Conservation (phyloP, 2,888 invertebrate species). For the Trisateles emortualis region DNA sequence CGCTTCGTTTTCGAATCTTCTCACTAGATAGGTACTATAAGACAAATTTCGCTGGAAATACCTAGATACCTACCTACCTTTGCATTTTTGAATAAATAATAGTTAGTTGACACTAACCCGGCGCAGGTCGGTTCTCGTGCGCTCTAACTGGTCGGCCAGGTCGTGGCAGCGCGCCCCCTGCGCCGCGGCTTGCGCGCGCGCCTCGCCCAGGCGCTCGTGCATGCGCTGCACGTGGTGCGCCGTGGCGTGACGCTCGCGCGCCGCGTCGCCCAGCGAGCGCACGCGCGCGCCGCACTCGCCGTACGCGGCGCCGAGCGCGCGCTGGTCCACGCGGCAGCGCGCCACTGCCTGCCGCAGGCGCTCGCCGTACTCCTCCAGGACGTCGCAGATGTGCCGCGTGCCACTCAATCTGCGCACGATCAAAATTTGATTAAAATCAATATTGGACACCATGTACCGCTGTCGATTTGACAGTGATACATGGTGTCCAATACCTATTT, state of each 20-base stretch:
- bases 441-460: no score
- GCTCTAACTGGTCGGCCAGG: conserved; percentile 39
- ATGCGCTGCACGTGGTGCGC: conserved; percentile 44
- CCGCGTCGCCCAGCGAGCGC: conserved; percentile 14
- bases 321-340: conserved; percentile 65
- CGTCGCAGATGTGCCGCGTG: conserved; percentile 69
- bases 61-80: no score
- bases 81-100: no score
- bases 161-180: conserved; percentile 34
- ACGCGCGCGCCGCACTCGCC: conserved; percentile 31
- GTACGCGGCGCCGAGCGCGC: conserved; percentile 62
- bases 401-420: conserved; percentile 51
- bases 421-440: no score
- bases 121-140: conserved; percentile 45
- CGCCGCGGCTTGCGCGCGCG: conserved; percentile 37
- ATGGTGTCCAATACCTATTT: no score
- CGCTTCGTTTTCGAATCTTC: no score
- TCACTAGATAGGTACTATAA: no score
- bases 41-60: no score
- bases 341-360: conserved; percentile 63
- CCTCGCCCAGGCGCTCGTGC: conserved; percentile 36
- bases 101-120: neutral
- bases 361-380: conserved; percentile 63
- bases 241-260: conserved; percentile 47
- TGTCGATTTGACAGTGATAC: no score